phyloP scores from a whole-genome alignment of 2,113 vertebrate species.

The Ovis canadensis region DNA sequence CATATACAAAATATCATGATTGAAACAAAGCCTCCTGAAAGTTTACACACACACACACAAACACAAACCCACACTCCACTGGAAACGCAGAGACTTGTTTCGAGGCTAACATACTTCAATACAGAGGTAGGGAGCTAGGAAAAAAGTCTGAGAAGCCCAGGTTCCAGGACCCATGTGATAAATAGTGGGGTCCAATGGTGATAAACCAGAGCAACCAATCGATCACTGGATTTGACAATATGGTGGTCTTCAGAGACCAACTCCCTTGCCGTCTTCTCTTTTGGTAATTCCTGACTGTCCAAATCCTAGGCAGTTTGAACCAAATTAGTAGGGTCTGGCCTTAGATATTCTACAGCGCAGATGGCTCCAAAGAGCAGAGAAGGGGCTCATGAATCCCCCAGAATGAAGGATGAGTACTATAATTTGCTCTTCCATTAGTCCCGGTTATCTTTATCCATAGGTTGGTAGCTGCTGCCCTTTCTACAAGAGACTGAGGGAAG shows the following conservation, averaged over 20 bases:
- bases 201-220: not conserved
- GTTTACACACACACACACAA: not conserved
- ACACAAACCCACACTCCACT: not conserved
- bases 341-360: not conserved
- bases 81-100: not conserved
- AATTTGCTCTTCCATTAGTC: not conserved
- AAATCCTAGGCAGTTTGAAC: not conserved
- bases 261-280: not conserved
- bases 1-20: not conserved
- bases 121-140: not conserved
- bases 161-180: not conserved
- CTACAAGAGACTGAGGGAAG: not conserved
- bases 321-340: not conserved
- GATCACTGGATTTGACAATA: not conserved
- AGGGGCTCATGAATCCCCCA: not conserved
- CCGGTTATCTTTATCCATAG: slow-evolving; percentile 16
- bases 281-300: not conserved
- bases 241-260: not conserved
- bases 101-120: not conserved
- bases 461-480: not conserved
- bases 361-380: not conserved
- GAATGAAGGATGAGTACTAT: not conserved
- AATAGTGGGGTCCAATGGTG: not conserved
- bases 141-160: not conserved
- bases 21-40: not conserved